These are phyloP conservation scores for Metopolophium dirhodum DNA, from an alignment of 1,140 invertebrate genomes.

Conservation along the genomic window DNA sequence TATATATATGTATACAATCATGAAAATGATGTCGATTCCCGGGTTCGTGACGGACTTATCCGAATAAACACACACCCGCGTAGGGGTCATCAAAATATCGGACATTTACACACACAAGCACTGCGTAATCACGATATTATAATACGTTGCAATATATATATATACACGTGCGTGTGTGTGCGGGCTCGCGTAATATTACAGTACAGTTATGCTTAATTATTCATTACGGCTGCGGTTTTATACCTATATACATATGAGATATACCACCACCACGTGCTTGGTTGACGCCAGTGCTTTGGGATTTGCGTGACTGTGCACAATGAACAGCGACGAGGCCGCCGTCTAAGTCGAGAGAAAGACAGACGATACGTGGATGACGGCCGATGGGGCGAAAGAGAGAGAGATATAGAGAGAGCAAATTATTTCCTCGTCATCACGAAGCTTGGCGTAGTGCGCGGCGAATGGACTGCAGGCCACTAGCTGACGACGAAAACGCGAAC, in stretches of 20 bases:
- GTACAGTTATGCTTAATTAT: slow-evolving; percentile 38
- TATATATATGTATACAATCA: neutral
- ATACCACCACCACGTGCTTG: neutral
- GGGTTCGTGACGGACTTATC: slow-evolving; percentile 24
- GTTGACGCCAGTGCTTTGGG: slow-evolving; percentile 39
- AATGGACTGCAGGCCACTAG: neutral
- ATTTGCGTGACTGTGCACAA: slow-evolving; percentile 43
- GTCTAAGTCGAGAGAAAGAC: neutral
- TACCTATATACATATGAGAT: neutral
- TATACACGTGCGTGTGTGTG: neutral
- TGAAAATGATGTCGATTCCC: slow-evolving; percentile 7
- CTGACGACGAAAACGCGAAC: neutral
- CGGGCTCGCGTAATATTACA: slow-evolving; percentile 15
- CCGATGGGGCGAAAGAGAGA: neutral
- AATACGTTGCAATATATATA: neutral
- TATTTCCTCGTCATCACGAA: neutral
- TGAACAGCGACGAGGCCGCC: neutral
- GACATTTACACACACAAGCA: neutral
- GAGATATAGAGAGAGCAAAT: neutral
- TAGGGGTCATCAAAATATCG: slow-evolving; percentile 35
- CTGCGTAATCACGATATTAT: neutral
- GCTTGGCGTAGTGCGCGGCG: neutral
- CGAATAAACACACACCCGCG: slow-evolving; percentile 1
- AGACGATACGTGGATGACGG: neutral
- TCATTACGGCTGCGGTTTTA: neutral